Conservation (phyloP, 35 echinoderm and acorn worm species). For the Apostichopus parvimensis region DNA sequence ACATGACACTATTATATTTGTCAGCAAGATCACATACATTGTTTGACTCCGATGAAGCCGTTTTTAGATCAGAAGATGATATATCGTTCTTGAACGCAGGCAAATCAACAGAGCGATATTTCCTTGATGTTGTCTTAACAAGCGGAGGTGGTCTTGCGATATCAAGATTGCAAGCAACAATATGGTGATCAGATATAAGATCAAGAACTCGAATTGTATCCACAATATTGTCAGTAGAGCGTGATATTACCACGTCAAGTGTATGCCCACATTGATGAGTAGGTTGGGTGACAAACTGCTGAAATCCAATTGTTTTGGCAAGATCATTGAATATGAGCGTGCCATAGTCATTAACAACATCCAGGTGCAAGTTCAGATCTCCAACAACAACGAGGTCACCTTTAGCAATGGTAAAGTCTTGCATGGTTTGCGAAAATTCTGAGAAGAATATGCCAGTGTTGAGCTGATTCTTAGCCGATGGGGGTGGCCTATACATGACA, state of each 20-base stretch:
- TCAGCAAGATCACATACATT: slow-evolving; percentile 41
- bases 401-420: slow-evolving; percentile 48
- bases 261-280: slow-evolving; percentile 51
- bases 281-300: slow-evolving; percentile 48
- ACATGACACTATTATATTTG: slow-evolving; percentile 17
- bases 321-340: slow-evolving; percentile 36
- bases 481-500: slow-evolving; percentile 41
- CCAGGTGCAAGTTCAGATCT: slow-evolving; percentile 47
- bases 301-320: slow-evolving; percentile 23
- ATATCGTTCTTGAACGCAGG: not conserved
- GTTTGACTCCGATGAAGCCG: not conserved
- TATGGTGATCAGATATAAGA: slow-evolving; percentile 40
- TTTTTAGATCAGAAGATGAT: not conserved
- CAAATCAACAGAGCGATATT: slow-evolving; percentile 21
- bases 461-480: slow-evolving; percentile 44
- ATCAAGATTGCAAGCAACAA: slow-evolving; percentile 35
- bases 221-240: slow-evolving; percentile 27
- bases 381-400: slow-evolving; percentile 62
- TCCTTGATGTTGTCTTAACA: slow-evolving; percentile 16
- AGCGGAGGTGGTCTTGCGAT: not conserved
- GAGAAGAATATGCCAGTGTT: slow-evolving; percentile 37
- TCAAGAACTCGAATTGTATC: slow-evolving; percentile 28
- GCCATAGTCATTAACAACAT: slow-evolving; percentile 21
- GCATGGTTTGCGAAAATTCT: slow-evolving; percentile 46
- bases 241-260: slow-evolving; percentile 54